A percentile compares a stretch with the other conserved stretches of the same genome.
phyloP scores from a whole-genome alignment of 2,113 vertebrate species.

The Climacteris rufus region DNA sequence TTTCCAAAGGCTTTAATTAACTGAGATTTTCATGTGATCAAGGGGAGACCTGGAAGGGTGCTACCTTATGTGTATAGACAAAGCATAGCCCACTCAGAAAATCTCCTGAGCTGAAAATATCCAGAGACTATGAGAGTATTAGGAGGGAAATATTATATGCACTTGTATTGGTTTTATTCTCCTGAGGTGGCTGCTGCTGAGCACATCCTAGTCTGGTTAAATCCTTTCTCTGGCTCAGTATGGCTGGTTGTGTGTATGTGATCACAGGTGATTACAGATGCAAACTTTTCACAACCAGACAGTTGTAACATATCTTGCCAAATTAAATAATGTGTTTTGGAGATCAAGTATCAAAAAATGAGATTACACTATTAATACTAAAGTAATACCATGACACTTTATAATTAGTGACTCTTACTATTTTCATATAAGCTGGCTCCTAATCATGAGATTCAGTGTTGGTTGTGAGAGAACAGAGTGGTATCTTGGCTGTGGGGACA shows the following conservation, averaged over 20 bases:
- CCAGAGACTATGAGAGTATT: neutral
- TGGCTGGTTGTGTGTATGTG: neutral
- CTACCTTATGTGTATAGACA: fast-evolving
- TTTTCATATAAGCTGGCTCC: neutral
- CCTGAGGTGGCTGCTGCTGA: neutral
- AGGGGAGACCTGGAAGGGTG: neutral
- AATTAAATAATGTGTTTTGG: neutral
- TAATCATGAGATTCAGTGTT: neutral
- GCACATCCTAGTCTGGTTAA: neutral
- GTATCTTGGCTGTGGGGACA: neutral
- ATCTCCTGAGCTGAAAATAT: neutral
- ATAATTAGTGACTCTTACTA: neutral
- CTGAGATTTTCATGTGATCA: neutral
- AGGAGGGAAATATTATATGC: neutral
- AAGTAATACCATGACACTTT: neutral
- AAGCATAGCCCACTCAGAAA: neutral
- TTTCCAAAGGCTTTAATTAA: neutral
- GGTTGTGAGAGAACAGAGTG: neutral
- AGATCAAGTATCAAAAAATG: neutral
- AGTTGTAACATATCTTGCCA: neutral
- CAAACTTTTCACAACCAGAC: neutral
- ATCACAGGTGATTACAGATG: neutral
- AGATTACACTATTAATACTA: neutral
- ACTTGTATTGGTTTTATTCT: neutral
- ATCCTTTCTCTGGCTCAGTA: neutral